Evolutionary conservation across 2,888 invertebrate species (phyloP), one percentile per base, ranked within the genome.

Genomic region (Drosophila anceps): DNA sequence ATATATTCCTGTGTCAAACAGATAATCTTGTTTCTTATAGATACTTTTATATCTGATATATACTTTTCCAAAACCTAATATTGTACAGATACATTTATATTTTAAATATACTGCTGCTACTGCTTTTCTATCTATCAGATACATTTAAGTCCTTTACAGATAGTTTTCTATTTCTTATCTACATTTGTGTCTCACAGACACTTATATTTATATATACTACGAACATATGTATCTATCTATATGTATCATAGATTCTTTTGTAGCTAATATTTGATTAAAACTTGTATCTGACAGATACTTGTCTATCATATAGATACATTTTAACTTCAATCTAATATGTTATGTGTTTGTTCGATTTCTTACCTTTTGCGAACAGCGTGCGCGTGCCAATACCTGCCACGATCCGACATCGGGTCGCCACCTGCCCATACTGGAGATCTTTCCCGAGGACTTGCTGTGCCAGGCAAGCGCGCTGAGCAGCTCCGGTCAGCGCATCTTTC

Each of bases 391-490:
- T 72, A 95, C 95, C 20, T 97, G 97, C 92, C 95, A 95, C 63
- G 96, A 96, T 92, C 94, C 94, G 37, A 93, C 94, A 55, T 94
- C 94, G 4, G 95, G 95, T 24, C 94, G 94, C 7, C 94, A 94
- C 70, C 93, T 95, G 73, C 95, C 96, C 6, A 95, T 97, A 69
- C 94, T 96, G 58, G 95, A 96, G 88, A 94, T 97, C 58, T 95
- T 96, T 63, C 96, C 96, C 4, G 96, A 97, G 92, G 96, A 96
- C 90, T 95, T 96, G 81, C 95, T 96, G 77, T 98, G 97, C 92
- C 97, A 97, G 93, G 97, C 97, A 59, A 97, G 97, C 90, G 97
- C 97, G 0, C 94, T 98, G 67, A 97, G 97, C 85, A 95, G 95
- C 81, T 95, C 95, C n/a, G 91, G 92, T 79, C 95, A 92, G 57